Percentiles rank a stretch among this genome's conserved stretches.
Evolutionary conservation across 2,113 vertebrate species (phyloP).

Genomic region (Actinemys pallida): DNA sequence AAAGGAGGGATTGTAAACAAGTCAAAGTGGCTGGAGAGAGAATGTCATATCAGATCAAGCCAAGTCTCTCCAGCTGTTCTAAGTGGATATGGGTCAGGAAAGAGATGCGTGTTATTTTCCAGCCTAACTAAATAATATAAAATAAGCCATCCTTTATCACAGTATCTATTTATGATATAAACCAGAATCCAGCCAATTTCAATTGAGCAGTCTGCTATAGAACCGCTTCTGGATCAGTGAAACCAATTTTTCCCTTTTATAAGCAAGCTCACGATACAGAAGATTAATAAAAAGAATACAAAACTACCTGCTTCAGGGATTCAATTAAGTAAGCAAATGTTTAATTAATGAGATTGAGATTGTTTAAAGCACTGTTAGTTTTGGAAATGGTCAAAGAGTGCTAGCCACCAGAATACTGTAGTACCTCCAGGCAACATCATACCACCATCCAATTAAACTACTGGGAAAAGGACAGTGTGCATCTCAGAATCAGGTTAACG

Average conservation of each 20-base stretch:
- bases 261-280: fast-evolving
- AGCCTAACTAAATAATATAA: not conserved
- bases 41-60: not conserved
- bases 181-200: not conserved
- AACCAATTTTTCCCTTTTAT: not conserved
- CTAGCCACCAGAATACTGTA: not conserved
- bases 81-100: not conserved
- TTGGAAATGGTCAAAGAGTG: not conserved
- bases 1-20: not conserved
- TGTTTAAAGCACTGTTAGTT: not conserved
- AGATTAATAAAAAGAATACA: not conserved
- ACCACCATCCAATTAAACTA: not conserved
- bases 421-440: not conserved
- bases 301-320: not conserved
- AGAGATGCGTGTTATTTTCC: not conserved
- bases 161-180: not conserved
- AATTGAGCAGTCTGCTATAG: fast-evolving
- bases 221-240: not conserved
- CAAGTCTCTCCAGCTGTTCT: not conserved
- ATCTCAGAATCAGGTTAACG: not conserved
- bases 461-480: not conserved
- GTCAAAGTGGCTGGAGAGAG: not conserved
- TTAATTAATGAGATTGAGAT: not conserved
- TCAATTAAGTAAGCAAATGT: not conserved
- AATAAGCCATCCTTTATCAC: not conserved